These are phyloP conservation scores for Pandemis corylana DNA, from an alignment of 2,888 invertebrate genomes.

Conservation along the genomic window DNA sequence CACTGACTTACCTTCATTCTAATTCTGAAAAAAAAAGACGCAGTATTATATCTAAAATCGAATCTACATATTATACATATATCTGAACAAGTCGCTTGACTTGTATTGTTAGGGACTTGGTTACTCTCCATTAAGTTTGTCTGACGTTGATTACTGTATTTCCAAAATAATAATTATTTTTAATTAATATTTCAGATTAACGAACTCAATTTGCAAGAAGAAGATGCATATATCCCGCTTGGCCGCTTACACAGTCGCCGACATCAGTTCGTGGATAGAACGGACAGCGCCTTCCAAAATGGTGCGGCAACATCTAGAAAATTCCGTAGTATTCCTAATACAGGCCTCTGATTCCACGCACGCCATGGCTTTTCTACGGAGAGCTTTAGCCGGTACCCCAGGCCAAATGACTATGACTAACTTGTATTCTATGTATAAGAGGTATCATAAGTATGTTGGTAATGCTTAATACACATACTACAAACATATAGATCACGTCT, in stretches of 20 bases:
- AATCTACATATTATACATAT: no score
- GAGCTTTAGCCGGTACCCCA: slow-evolving; percentile 66
- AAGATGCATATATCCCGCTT: slow-evolving; percentile 76
- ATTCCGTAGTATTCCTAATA: slow-evolving; percentile 68
- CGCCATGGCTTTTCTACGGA: slow-evolving; percentile 72
- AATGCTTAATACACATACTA: slow-evolving; percentile 57
- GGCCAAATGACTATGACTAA: slow-evolving; percentile 76
- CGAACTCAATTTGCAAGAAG: slow-evolving; percentile 74
- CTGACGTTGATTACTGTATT: no score
- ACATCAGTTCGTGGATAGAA: slow-evolving; percentile 70
- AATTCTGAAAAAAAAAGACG: no score
- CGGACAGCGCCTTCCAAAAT: slow-evolving; percentile 62
- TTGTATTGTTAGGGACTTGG: no score
- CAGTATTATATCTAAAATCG: no score
- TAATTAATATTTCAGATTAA: slow-evolving; percentile 62
- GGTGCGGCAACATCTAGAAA: slow-evolving; percentile 74
- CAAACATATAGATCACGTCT: no score
- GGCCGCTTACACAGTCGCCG: slow-evolving; percentile 74
- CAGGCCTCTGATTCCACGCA: slow-evolving; percentile 70
- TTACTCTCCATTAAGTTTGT: no score
- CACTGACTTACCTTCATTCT: no score
- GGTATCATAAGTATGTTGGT: slow-evolving; percentile 80
- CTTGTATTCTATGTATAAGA: slow-evolving; percentile 75
- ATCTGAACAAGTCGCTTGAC: no score
- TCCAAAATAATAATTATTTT: slow-evolving; percentile 14